Evolutionary conservation across 2,113 vertebrate species (phyloP).

Genomic region (Nycticryphes semicollaris): DNA sequence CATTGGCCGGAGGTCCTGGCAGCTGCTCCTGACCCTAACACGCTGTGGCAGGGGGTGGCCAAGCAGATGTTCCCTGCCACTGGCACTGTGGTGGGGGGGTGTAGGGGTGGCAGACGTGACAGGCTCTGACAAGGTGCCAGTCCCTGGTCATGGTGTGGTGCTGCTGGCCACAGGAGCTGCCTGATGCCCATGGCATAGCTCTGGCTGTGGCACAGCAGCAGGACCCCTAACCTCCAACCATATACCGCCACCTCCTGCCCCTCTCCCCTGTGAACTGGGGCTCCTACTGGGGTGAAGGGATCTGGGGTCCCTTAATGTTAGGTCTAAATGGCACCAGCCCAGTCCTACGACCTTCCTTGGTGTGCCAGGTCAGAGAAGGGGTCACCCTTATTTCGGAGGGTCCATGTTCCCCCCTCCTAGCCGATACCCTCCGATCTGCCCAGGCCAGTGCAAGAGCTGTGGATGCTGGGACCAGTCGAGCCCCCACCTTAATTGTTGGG

Average conservation of each 20-base stretch:
- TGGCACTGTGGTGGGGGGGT: conserved; percentile 53
- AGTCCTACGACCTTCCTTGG: rapidly evolving
- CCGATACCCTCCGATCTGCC: neutral
- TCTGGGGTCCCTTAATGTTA: neutral
- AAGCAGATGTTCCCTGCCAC: conserved; percentile 87
- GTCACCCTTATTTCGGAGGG: neutral
- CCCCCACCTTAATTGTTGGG: rapidly evolving
- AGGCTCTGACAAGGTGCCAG: neutral
- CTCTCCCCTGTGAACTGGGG: neutral
- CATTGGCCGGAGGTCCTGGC: neutral
- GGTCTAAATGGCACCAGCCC: neutral
- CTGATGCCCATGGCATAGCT: neutral
- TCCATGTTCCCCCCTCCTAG: neutral
- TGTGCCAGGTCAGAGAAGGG: neutral
- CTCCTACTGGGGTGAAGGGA: neutral
- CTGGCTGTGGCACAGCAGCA: neutral
- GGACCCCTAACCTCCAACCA: neutral
- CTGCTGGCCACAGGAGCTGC: neutral
- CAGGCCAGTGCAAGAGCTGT: rapidly evolving
- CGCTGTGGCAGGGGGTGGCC: conserved; percentile 71
- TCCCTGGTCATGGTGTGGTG: neutral
- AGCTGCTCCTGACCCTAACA: conserved; percentile 70
- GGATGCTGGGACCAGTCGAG: neutral
- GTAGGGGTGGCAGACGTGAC: neutral
- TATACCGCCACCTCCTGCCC: rapidly evolving